Evolutionary conservation across 2,888 invertebrate genomes (phyloP), one percentile per base, ranked within the genome.

Genomic region (Heliconius charithonia): DNA sequence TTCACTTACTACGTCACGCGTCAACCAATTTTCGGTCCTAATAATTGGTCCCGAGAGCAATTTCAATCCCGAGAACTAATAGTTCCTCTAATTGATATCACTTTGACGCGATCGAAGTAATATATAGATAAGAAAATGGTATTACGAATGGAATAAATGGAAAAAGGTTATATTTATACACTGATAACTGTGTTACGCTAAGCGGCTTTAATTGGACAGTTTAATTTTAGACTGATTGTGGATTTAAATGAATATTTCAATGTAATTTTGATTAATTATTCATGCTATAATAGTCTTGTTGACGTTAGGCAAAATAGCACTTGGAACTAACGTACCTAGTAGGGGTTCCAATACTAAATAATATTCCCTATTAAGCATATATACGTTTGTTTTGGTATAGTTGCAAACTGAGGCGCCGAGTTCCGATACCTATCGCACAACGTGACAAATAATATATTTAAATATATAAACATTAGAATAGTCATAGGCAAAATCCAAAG

Each of bases 81-180:
- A 87, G 90, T 89, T 89, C 91, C 89, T 88, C 89, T 93, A 92
- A 93, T 92, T 92, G 92, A 88, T 87, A 87, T 89, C 86, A 81
- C 79, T 82, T 77, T 77, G 82, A 81, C 82, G 87, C 87, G 81
- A 79, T 77, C 69, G 70, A 74, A 72, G 78, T 79, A 73, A 80
- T 80, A 76, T 77, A 81, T 78, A 78, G 81, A 81, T 83, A 81
- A 82, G 75, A 78, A 70, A 78, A 80, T 81, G 74, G 72, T 29
- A 3, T 51, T 71, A 56, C 29, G 71, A 29, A 71, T 32, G 66
- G 29, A 67, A 56, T 75, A 67, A 75, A 76, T 51, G 29, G 51
- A 72, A 71, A 77, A 71, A 65, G 63, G 41, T 41, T 41, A 32
- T 41, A 41, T 6, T 71, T 41, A n/a, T 45, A 76, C 63, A 63